These are phyloP conservation scores for Neoscelio sp. DNA, from an alignment of 2,888 invertebrate species.

Conservation along the genomic window DNA sequence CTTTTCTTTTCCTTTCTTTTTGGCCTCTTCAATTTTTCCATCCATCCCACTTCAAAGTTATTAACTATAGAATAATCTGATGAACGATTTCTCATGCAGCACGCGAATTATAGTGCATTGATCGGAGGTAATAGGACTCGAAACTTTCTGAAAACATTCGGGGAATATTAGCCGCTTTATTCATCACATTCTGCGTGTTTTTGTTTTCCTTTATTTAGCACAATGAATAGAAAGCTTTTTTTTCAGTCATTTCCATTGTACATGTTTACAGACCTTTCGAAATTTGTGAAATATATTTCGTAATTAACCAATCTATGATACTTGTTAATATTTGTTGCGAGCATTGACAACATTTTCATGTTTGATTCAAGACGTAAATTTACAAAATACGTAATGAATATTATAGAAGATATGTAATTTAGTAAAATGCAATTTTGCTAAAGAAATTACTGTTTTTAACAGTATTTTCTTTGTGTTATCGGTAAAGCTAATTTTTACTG, in stretches of 20 bases:
- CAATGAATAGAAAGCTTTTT: background rate
- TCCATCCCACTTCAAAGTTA: conserved; percentile 40
- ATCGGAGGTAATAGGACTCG: conserved; percentile 42
- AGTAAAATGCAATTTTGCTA: too few species aligned
- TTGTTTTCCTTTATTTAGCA: conserved; percentile 29
- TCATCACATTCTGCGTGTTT: conserved; percentile 20
- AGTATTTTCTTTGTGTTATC: too few species aligned
- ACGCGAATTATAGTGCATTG: conserved; percentile 38
- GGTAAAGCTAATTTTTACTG: too few species aligned
- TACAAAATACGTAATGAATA: too few species aligned
- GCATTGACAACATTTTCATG: too few species aligned
- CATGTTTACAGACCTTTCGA: background rate
- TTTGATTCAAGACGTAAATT: too few species aligned
- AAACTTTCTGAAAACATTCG: conserved; percentile 40
- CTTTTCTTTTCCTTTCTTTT: conserved; percentile 22
- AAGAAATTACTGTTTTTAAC: too few species aligned
- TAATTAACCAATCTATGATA: too few species aligned
- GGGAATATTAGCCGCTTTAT: conserved; percentile 23
- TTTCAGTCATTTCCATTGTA: conserved; percentile 5
- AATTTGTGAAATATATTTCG: conserved; percentile 13
- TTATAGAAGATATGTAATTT: too few species aligned
- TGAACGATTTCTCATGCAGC: conserved; percentile 44
- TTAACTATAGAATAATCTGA: conserved; percentile 33
- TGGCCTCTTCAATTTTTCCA: conserved; percentile 17
- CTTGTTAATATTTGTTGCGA: too few species aligned